Evolutionary conservation across 2,888 invertebrate species (phyloP).

Genomic region (Pherbina coryleti): DNA sequence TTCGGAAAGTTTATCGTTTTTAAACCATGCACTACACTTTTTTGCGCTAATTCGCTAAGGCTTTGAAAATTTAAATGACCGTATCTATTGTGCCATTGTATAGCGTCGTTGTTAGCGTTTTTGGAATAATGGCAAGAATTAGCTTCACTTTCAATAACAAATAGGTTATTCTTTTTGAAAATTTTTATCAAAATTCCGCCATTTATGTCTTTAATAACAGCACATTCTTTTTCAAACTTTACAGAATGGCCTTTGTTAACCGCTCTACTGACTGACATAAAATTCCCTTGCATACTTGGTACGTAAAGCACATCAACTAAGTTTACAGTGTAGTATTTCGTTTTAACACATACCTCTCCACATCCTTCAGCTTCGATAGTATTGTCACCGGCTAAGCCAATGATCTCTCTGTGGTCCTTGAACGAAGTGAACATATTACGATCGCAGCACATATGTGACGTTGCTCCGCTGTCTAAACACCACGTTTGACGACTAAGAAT

Average conservation of each 20-base stretch:
- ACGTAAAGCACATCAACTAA: slow-evolving; percentile 38
- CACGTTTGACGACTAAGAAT: slow-evolving; percentile 18
- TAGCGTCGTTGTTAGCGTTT: not conserved
- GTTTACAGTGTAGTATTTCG: slow-evolving; percentile 10
- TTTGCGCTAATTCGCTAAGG: too few species aligned
- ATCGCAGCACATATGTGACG: slow-evolving; percentile 37
- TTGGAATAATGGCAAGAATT: not conserved
- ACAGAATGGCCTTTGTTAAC: slow-evolving; percentile 4
- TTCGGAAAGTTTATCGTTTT: too few species aligned
- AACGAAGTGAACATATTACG: slow-evolving; percentile 33
- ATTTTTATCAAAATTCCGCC: not conserved
- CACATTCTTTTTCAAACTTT: not conserved
- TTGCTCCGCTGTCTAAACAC: slow-evolving; percentile 39
- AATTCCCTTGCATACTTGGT: slow-evolving; percentile 37
- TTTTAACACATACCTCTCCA: slow-evolving; percentile 30
- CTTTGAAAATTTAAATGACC: too few species aligned
- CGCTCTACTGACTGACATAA: slow-evolving; percentile 36
- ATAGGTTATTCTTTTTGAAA: not conserved
- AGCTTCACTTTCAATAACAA: not conserved
- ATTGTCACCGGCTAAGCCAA: slow-evolving; percentile 17
- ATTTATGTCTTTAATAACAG: not conserved
- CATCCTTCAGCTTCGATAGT: slow-evolving; percentile 31
- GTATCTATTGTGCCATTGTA: too few species aligned
- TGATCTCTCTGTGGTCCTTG: slow-evolving; percentile 20
- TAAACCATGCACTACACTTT: too few species aligned